These are phyloP conservation scores for Lepidurus apus DNA, from an alignment of 1,140 invertebrate genomes.

Conservation along the genomic window DNA sequence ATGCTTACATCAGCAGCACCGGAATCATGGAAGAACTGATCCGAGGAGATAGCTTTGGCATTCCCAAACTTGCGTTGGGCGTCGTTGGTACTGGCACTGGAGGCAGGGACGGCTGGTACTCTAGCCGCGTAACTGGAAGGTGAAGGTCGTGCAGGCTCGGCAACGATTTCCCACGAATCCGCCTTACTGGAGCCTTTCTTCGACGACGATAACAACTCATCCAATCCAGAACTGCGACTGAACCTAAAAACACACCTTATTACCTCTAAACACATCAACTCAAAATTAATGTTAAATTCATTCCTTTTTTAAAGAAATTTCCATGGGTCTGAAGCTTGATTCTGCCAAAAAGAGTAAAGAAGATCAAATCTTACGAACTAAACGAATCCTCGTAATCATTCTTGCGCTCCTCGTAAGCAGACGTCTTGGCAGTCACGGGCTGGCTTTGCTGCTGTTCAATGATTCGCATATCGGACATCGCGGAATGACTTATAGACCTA, in stretches of 20 bases:
- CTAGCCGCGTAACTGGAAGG: constrained; percentile 25
- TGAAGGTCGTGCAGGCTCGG: constrained; percentile 24
- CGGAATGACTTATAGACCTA: constrained; percentile 84
- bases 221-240: constrained; percentile 9
- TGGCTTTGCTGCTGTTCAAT: constrained; percentile 73
- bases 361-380: background rate
- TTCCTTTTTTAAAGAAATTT: too few species aligned
- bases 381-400: constrained; percentile 42
- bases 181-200: constrained; percentile 16
- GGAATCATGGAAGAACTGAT: constrained; percentile 84
- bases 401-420: constrained; percentile 45
- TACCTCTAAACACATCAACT: too few species aligned
- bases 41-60: constrained; percentile 95
- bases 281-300: too few species aligned
- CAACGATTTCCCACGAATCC: constrained; percentile 19
- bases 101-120: constrained; percentile 30
- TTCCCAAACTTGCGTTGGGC: constrained; percentile 92
- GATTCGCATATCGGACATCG: constrained; percentile 82
- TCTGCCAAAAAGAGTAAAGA: too few species aligned
- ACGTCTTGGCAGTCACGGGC: constrained; percentile 41
- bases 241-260: background rate
- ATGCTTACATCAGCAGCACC: constrained; percentile 56
- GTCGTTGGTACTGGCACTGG: constrained; percentile 47
- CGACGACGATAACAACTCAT: background rate
- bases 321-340: too few species aligned